Base-by-base conservation (phyloP, 2,797 vertebrate genomes). In the Xenentodon cancila region DNA sequence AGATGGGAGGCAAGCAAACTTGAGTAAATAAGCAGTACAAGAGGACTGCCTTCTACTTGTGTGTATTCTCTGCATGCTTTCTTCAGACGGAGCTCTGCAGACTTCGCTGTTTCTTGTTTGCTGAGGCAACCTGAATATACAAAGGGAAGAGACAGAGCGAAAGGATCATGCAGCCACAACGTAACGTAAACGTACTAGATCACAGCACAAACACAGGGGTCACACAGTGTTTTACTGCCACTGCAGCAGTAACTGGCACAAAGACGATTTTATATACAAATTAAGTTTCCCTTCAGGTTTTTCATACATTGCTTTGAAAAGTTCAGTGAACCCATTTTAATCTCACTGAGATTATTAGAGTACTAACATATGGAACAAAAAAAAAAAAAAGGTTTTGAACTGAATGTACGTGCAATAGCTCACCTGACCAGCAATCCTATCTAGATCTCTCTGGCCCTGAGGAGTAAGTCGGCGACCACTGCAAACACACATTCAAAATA, bases 371-470 rank as follows among this genome's bases (percentile, higher is more conserved):
- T 27, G 32, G 32, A 32, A 32, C 9, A 32, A 32, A 32, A 2
- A 6, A 1, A 18, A 19, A 9, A 46, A 20, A 45, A n/a, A 44
- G 6, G 17, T 44, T 44, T 44, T 18, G n/a, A 45, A 18, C 13
- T 5, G 20, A 48, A 58, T 40, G 17, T 50, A 50, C 20, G 34
- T 45, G 18, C 21, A 40, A 47, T 25, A 25, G 5, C 86, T 81
- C 74, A 96, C 95, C 94, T 96, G 95, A 76, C 94, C 94, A 1
- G 94, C 94, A 8, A 95, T 96, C 82, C 94, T 89, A 71, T 96
- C 94, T 82, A 96, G 84, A 80, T 95, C 94, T 81, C 94, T 92
- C 82, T 96, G 95, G 59, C 94, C 94, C 85, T 95, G 94, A 92
- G 86, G 87, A 32, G 94, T 95, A 47, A 95, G 88, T 75, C 93